Evolutionary conservation across 2,888 invertebrate genomes (phyloP).

Genomic region (Drosophila yooni): DNA sequence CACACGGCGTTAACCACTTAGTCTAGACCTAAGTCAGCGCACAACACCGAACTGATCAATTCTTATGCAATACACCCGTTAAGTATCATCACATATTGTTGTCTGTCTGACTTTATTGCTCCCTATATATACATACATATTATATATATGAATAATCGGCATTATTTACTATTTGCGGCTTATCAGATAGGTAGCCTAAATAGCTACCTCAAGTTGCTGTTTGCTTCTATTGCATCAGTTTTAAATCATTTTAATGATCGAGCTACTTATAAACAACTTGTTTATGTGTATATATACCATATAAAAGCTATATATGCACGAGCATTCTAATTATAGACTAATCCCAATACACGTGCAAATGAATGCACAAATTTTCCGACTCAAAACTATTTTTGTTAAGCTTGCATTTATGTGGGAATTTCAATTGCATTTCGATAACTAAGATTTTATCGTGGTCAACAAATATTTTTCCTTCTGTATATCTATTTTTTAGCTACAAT

Average conservation of each 20-base stretch:
- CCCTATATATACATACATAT: constrained; percentile 4
- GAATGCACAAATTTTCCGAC: neutral
- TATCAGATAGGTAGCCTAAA: constrained; percentile 61
- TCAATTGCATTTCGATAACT: neutral
- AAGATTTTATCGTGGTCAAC: neutral
- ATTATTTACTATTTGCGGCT: constrained; percentile 11
- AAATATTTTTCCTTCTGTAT: neutral
- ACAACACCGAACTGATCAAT: neutral
- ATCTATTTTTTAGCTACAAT: neutral
- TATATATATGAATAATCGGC: neutral
- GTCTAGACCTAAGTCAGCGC: constrained; percentile 14
- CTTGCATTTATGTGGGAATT: neutral
- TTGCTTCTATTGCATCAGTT: constrained; percentile 62
- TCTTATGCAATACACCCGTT: constrained; percentile 50
- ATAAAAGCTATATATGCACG: neutral
- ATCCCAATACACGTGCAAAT: constrained; percentile 6
- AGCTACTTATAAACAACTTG: constrained; percentile 49
- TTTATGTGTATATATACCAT: constrained; percentile 33
- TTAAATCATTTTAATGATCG: constrained; percentile 41
- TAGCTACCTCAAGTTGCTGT: constrained; percentile 46
- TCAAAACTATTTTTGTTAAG: neutral
- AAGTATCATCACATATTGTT: constrained; percentile 26
- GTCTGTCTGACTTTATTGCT: constrained; percentile 22
- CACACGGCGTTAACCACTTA: constrained; percentile 11
- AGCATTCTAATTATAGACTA: constrained; percentile 44